Evolutionary conservation across 1,140 invertebrate species (phyloP).

Genomic region (Drosophila repletoides): DNA sequence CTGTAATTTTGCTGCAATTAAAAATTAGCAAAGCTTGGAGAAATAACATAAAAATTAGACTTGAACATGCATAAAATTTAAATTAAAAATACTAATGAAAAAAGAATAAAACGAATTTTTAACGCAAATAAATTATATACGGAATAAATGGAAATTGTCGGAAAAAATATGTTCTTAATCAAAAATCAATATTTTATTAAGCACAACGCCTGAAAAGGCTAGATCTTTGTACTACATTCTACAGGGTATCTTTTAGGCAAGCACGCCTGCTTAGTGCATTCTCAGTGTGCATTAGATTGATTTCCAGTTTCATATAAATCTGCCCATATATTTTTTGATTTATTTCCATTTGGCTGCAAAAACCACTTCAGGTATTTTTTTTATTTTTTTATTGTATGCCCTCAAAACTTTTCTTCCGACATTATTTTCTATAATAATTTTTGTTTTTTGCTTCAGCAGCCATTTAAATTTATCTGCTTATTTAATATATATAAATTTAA

Average conservation of each 20-base stretch:
- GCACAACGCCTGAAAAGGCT: background rate
- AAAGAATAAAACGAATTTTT: too few relatives aligned
- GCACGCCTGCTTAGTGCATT: background rate
- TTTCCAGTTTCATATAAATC: background rate
- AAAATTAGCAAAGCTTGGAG: background rate
- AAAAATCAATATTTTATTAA: background rate
- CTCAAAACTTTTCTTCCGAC: constrained; percentile 63
- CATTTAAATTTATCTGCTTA: constrained; percentile 47
- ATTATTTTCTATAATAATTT: constrained; percentile 56
- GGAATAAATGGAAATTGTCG: too few relatives aligned
- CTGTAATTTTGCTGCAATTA: background rate
- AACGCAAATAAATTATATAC: too few relatives aligned
- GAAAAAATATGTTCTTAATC: background rate
- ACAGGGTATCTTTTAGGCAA: background rate
- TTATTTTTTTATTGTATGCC: too few relatives aligned
- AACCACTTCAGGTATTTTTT: too few relatives aligned
- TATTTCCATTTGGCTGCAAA: background rate
- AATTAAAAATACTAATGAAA: too few relatives aligned
- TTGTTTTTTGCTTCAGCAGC: constrained; percentile 6
- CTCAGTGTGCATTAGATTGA: background rate
- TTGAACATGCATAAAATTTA: too few relatives aligned
- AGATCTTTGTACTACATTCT: too few relatives aligned
- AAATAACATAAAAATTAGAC: background rate
- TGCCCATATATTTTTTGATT: background rate
- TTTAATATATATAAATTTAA: constrained; percentile 71